A percentile compares a stretch with the other conserved stretches of the same genome.
Conservation (phyloP, 2,888 invertebrate species). For the Ectobius pallidus region DNA sequence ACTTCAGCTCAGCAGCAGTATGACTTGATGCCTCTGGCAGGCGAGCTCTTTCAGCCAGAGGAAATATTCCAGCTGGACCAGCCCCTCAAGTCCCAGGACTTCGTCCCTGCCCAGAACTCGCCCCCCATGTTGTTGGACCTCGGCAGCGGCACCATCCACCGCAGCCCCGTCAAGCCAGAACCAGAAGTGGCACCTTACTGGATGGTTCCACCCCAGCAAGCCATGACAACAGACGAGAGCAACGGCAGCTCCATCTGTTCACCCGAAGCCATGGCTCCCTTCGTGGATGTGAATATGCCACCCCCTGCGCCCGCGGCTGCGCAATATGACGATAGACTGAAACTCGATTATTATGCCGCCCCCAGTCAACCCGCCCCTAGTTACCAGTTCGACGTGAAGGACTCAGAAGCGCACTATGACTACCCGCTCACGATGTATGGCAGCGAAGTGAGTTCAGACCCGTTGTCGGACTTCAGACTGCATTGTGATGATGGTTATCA, state of each 20-base stretch:
- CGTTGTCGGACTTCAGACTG: slow-evolving; percentile 9
- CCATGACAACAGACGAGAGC: slow-evolving; percentile 38
- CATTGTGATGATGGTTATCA: slow-evolving; percentile 1
- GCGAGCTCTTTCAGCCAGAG: slow-evolving; percentile 76
- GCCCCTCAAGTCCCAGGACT: slow-evolving; percentile 57
- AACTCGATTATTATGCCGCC: too few species aligned
- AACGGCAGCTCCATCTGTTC: slow-evolving; percentile 39
- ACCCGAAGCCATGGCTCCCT: slow-evolving; percentile 24
- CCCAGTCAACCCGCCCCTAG: too few species aligned
- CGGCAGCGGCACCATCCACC: slow-evolving; percentile 71
- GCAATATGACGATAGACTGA: too few species aligned
- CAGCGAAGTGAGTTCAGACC: not conserved
- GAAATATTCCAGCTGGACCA: slow-evolving; percentile 80
- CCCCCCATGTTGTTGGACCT: slow-evolving; percentile 75
- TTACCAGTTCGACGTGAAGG: too few species aligned
- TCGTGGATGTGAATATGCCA: too few species aligned
- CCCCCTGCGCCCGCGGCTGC: too few species aligned
- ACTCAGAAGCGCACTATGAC: not conserved
- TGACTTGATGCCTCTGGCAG: slow-evolving; percentile 65
- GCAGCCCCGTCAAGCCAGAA: slow-evolving; percentile 31
- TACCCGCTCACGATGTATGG: slow-evolving; percentile 5
- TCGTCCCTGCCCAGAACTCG: slow-evolving; percentile 57
- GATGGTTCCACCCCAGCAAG: slow-evolving; percentile 22
- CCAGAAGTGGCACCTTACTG: slow-evolving; percentile 34
- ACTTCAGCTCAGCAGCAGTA: slow-evolving; percentile 41